A percentile compares a stretch with the other conserved stretches of the same genome.
These are phyloP conservation scores for Plumapathes pennacea DNA, from an alignment of 92 coral and sea anemone genomes.

Conservation along the genomic window DNA sequence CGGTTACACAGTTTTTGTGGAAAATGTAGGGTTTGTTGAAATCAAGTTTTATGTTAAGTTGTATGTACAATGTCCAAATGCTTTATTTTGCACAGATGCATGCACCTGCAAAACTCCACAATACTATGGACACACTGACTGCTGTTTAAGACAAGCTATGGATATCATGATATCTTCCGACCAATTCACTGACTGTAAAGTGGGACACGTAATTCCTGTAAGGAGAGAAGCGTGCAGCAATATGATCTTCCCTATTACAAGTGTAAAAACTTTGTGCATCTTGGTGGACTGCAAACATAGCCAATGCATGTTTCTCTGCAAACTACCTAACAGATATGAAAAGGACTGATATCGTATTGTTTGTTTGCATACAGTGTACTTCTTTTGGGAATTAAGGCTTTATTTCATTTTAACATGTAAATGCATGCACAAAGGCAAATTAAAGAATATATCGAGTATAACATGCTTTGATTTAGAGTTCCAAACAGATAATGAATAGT, in stretches of 20 bases:
- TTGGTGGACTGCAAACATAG: slow-evolving; percentile 42
- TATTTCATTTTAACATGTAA: no score
- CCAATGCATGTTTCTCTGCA: slow-evolving; percentile 36
- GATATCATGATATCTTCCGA: slow-evolving; percentile 35
- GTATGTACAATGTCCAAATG: slow-evolving; percentile 48
- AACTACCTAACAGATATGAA: slow-evolving; percentile 54
- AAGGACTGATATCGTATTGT: slow-evolving; percentile 47
- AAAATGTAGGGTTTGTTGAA: slow-evolving; percentile 35
- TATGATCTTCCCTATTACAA: slow-evolving; percentile 35
- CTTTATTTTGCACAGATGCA: slow-evolving; percentile 34
- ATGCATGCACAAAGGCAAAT: no score
- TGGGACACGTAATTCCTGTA: slow-evolving; percentile 44
- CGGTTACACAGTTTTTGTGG: slow-evolving; percentile 47
- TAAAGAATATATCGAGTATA: no score
- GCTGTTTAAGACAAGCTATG: slow-evolving; percentile 14
- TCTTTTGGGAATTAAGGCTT: no score
- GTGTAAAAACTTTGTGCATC: slow-evolving; percentile 27
- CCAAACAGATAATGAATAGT: no score
- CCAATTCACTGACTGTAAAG: slow-evolving; percentile 38
- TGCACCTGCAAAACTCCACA: slow-evolving; percentile 47
- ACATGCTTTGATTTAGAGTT: no score
- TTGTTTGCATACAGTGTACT: no score
- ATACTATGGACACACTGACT: slow-evolving; percentile 52
- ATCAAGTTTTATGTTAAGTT: slow-evolving; percentile 37
- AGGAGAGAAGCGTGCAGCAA: slow-evolving; percentile 21